These are phyloP conservation scores for Cryptomyrus ogoouensis DNA, from an alignment of 2,113 vertebrate species.

Conservation along the genomic window DNA sequence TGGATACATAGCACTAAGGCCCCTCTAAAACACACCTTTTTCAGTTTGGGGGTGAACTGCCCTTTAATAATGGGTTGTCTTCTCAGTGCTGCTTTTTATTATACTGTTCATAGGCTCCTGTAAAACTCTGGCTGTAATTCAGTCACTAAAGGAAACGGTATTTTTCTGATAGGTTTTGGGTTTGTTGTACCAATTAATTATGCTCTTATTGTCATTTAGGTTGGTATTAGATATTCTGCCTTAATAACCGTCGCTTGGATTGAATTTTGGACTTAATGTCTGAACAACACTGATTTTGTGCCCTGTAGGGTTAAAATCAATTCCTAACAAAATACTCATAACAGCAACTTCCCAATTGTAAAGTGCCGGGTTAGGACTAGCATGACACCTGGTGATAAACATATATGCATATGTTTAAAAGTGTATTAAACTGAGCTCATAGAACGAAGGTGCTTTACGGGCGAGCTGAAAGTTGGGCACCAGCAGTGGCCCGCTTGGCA, in stretches of 20 bases:
- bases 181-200: neutral
- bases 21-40: neutral
- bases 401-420: neutral
- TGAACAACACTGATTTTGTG: neutral
- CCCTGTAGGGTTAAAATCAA: neutral
- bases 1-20: neutral
- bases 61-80: neutral
- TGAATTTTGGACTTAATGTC: neutral
- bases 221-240: neutral
- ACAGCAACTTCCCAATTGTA: neutral
- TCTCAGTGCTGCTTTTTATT: neutral
- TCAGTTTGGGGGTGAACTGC: neutral
- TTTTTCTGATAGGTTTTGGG: neutral
- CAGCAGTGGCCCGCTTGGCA: neutral
- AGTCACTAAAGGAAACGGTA: neutral
- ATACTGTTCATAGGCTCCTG: neutral
- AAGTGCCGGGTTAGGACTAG: neutral
- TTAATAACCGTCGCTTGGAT: neutral
- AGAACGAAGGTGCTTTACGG: neutral
- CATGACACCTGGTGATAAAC: neutral
- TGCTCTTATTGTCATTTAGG: neutral
- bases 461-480: neutral
- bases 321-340: neutral
- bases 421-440: neutral
- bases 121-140: neutral